A percentile compares a stretch with the other conserved stretches of the same genome.
Conservation (phyloP, 2,797 vertebrate genomes). For the Melanotaenia maccullochi region DNA sequence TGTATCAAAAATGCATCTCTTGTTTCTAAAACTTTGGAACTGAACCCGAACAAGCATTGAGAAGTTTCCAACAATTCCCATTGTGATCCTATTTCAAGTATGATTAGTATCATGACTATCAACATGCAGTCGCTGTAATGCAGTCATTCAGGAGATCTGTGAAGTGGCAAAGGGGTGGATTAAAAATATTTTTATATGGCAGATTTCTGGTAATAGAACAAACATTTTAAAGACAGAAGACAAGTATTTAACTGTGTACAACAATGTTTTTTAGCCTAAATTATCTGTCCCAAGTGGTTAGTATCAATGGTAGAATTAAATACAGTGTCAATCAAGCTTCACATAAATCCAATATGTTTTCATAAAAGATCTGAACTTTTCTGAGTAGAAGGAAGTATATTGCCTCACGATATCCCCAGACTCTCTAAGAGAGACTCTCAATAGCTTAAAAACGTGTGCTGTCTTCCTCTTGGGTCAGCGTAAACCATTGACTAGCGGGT, state of each 20-base stretch:
- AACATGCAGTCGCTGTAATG: too few species aligned
- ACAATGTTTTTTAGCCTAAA: too few species aligned
- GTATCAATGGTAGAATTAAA: background rate
- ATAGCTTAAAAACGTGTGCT: slow-evolving; percentile 33
- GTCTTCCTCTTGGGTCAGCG: slow-evolving; percentile 46
- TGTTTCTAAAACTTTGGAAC: background rate
- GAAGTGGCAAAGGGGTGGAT: too few species aligned
- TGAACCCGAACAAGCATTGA: background rate
- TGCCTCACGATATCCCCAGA: slow-evolving; percentile 15
- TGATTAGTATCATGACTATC: too few species aligned
- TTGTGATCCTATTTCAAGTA: too few species aligned
- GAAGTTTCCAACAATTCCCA: too few species aligned
- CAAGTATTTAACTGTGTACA: too few species aligned
- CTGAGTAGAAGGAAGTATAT: slow-evolving; percentile 3
- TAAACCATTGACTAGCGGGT: slow-evolving; percentile 60
- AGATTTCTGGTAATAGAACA: too few species aligned
- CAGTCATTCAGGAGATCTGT: too few species aligned
- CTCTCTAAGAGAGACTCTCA: too few species aligned
- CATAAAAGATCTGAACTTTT: slow-evolving; percentile 14
- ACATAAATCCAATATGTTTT: slow-evolving; percentile 2
- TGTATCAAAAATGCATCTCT: background rate
- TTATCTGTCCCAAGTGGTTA: background rate
- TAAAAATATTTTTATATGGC: too few species aligned
- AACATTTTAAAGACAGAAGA: too few species aligned
- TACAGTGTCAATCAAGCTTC: slow-evolving; percentile 4